Base-by-base conservation (phyloP, 1,140 invertebrate species). In the Ooceraea biroi region DNA sequence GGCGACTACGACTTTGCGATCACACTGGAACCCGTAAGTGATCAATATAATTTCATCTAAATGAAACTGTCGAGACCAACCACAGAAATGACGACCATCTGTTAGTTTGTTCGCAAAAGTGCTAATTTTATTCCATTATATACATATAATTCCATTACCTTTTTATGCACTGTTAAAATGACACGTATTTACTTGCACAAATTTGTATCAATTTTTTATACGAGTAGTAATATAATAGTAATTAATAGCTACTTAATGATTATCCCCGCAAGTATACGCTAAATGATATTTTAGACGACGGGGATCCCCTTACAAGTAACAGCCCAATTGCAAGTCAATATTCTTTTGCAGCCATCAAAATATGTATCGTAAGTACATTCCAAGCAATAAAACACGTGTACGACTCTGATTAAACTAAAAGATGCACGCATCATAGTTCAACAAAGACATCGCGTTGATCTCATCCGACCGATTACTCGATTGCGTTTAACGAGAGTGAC, bases 301-400 rank as follows among this genome's bases (percentile, higher is more conserved):
- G 97, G 97, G n/a, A 95, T 97, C 57, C 96, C 97, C 1, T 85
- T 98, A 8, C 96, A 97, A 60, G 97, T 97, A 0, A 95, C 96
- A 0, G 97, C 96, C 0, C 95, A 96, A 83, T 96, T 98, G 82
- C 97, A 98, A 94, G 94, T 97, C 41, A 98, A 98, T 90, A 95
- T 97, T 84, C 94, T 97, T 73, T 91, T 97, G 0, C 96, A 97
- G 83, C 96, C 96, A 46, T 96, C 95, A 69, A 90, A 94, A 3
- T 92, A 94, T 19, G 93, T 97, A 5, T 88, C 89, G 97, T 97
- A 95, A 96, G 96, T 96, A 92, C 17, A 60, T 84, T 86, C 83
- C 36, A 19, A 0, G n/a, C 11, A 36, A 52, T 44, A 36, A 46
- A 48, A 73, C 12, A 22, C 0, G n/a, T n/a, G n/a, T n/a, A n/a